Percentiles rank a stretch among this genome's conserved stretches.
Conservation (phyloP, 2,797 vertebrate genomes). For the Linurgus olivaceus region DNA sequence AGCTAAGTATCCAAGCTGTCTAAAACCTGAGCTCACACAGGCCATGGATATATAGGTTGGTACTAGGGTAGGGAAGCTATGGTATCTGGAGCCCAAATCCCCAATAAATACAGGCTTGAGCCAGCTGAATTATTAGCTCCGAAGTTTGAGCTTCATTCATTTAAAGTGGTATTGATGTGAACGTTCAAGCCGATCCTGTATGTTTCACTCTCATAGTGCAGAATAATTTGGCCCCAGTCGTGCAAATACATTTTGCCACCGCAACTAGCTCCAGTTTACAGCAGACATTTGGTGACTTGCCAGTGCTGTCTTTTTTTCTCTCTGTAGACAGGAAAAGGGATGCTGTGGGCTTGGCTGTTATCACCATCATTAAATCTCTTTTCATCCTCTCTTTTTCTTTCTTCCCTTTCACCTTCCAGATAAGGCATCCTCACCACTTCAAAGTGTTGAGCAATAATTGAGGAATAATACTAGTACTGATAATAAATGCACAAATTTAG, state of each 20-base stretch:
- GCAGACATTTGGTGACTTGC: neutral
- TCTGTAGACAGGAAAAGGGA: neutral
- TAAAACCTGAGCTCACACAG: accelerated
- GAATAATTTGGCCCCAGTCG: neutral
- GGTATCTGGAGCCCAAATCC: neutral
- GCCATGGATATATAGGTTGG: neutral
- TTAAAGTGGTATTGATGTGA: neutral
- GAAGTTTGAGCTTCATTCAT: neutral
- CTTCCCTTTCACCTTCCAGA: neutral
- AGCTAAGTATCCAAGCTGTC: accelerated
- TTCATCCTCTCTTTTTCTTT: neutral
- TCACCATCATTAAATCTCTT: neutral
- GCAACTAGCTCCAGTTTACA: neutral
- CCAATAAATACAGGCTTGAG: neutral
- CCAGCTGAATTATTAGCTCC: neutral
- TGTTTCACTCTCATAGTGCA: accelerated
- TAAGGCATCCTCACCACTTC: neutral
- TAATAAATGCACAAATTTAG: neutral
- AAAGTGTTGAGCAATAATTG: accelerated
- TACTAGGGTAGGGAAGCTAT: neutral
- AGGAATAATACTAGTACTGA: neutral
- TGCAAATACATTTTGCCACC: neutral
- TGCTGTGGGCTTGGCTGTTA: neutral
- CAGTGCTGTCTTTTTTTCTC: neutral
- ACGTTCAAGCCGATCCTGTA: neutral